Evolutionary conservation across 2,113 vertebrate species (phyloP).

Genomic region (Castor canadensis): DNA sequence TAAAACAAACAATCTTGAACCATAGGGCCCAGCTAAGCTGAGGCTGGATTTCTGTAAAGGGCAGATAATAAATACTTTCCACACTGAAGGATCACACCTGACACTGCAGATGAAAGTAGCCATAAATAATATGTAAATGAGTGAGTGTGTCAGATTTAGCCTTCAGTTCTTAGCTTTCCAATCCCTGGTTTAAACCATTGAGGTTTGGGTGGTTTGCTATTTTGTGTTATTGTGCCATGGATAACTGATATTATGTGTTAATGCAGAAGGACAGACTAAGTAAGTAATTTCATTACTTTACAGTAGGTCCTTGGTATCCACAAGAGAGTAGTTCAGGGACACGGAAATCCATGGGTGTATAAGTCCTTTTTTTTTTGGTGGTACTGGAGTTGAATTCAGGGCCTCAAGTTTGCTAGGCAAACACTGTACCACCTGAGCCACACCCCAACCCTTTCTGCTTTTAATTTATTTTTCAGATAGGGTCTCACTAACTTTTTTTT

Average conservation of each 20-base stretch:
- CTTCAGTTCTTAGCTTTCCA: background rate
- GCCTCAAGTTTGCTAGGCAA: too few relatives aligned
- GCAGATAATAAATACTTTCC: background rate
- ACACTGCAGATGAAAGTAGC: fast-evolving
- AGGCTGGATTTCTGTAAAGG: background rate
- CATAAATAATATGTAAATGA: fast-evolving
- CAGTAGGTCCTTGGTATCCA: background rate
- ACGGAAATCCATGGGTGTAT: background rate
- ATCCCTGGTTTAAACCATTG: background rate
- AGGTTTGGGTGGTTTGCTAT: background rate
- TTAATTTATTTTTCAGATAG: too few relatives aligned
- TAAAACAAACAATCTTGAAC: background rate
- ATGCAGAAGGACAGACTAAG: background rate
- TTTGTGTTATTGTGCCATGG: background rate
- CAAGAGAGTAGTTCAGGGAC: background rate
- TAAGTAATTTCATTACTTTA: background rate
- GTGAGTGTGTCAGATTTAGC: fast-evolving
- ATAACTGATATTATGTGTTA: background rate
- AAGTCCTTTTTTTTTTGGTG: too few relatives aligned
- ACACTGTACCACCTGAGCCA: too few relatives aligned
- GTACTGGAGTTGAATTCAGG: too few relatives aligned
- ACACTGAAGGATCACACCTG: fast-evolving
- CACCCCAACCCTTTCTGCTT: too few relatives aligned
- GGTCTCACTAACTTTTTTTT: too few relatives aligned
- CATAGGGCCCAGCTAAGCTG: too few relatives aligned